A percentile compares a stretch with the other conserved stretches of the same genome.
Conservation (phyloP, 1,140 invertebrate genomes). For the Epicauta chinensis region DNA sequence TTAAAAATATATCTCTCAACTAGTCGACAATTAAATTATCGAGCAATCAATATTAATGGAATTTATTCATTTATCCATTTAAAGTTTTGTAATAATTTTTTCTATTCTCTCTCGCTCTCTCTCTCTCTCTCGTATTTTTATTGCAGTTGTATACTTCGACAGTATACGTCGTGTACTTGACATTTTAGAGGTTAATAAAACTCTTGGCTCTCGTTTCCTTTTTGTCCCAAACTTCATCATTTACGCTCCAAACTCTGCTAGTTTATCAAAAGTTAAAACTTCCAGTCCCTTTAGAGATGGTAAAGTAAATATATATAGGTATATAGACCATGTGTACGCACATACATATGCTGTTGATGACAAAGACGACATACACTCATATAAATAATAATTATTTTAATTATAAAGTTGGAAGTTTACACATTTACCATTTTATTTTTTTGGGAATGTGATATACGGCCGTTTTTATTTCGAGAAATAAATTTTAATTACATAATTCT, state of each 20-base stretch:
- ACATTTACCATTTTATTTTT: background rate
- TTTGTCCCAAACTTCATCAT: conserved; percentile 23
- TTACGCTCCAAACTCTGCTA: conserved; percentile 21
- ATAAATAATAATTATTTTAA: conserved; percentile 23
- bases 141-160: conserved; percentile 11
- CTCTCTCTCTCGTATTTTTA: background rate
- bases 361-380: background rate
- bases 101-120: no score
- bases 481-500: no score
- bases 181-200: conserved; percentile 24
- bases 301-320: conserved; percentile 9
- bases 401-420: conserved; percentile 14
- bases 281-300: conserved; percentile 6
- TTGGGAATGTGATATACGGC: no score
- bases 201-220: conserved; percentile 18
- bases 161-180: conserved; percentile 6
- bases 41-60: no score
- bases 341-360: conserved; percentile 14
- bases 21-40: no score
- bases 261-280: conserved; percentile 26
- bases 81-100: no score
- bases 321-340: no score
- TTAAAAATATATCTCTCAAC: no score
- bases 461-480: no score
- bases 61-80: no score